Conservation (phyloP, 2,888 invertebrate genomes). For the Pristionchus exspectatus region DNA sequence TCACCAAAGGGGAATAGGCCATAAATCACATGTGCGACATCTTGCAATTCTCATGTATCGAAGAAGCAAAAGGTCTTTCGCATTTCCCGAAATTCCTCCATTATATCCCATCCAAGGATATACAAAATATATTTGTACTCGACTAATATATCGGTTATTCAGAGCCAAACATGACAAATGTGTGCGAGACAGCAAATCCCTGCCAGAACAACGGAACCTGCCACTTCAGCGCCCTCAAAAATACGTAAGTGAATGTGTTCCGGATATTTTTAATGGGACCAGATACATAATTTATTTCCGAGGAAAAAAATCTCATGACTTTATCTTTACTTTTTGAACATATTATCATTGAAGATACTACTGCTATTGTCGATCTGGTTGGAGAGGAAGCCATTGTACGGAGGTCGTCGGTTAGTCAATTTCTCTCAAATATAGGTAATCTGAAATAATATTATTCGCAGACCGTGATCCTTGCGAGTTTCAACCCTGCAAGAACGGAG, state of each 20-base stretch:
- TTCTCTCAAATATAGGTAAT: not conserved
- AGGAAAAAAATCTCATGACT: too few species aligned
- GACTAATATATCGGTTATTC: not conserved
- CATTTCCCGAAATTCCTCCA: not conserved
- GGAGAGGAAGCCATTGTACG: constrained; percentile 72
- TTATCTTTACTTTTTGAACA: too few species aligned
- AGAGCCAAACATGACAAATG: constrained; percentile 67
- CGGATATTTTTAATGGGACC: not conserved
- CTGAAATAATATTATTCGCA: constrained; percentile 39
- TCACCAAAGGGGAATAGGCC: constrained; percentile 34
- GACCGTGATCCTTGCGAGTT: constrained; percentile 73
- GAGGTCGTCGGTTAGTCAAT: constrained; percentile 67
- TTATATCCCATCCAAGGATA: not conserved
- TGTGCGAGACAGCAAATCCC: constrained; percentile 72
- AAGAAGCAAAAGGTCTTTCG: not conserved
- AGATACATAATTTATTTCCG: not conserved
- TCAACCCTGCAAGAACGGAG: constrained; percentile 75
- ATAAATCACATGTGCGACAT: constrained; percentile 34
- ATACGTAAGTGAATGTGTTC: constrained; percentile 58
- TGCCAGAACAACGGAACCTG: constrained; percentile 76
- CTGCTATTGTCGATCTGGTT: constrained; percentile 74
- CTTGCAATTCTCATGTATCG: constrained; percentile 29
- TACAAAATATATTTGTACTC: not conserved
- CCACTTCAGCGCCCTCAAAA: constrained; percentile 70
- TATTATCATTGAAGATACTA: constrained; percentile 63